These are phyloP conservation scores for Lagocephalus sceleratus DNA, from an alignment of 2,797 vertebrate genomes.

Conservation along the genomic window DNA sequence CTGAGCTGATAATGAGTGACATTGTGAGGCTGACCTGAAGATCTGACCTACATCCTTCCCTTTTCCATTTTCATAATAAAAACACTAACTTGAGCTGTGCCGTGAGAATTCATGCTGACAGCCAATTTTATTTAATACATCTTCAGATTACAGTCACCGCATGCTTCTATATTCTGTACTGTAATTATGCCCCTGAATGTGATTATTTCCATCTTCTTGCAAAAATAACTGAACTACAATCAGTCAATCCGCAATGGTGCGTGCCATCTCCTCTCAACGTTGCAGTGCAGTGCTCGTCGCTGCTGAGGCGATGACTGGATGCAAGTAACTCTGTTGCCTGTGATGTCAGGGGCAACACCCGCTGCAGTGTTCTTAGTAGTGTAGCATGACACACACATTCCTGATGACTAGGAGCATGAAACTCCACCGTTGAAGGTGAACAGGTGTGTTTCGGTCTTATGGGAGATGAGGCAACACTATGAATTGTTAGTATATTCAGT, in stretches of 20 bases:
- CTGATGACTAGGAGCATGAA: no score
- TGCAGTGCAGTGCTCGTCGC: slow-evolving; percentile 29
- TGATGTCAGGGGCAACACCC: slow-evolving; percentile 67
- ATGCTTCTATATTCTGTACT: no score
- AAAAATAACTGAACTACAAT: slow-evolving; percentile 34
- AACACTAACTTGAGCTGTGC: neutral
- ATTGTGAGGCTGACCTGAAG: slow-evolving; percentile 18
- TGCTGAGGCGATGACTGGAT: neutral
- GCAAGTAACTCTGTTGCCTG: slow-evolving; percentile 53
- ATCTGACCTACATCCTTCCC: slow-evolving; percentile 47
- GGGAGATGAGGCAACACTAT: no score
- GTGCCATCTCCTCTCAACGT: slow-evolving; percentile 40
- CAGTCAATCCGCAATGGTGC: slow-evolving; percentile 57
- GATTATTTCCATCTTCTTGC: slow-evolving; percentile 45
- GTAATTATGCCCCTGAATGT: no score
- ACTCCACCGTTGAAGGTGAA: no score
- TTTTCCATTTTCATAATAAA: slow-evolving; percentile 10
- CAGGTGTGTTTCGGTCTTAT: no score
- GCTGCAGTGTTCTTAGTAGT: slow-evolving; percentile 22
- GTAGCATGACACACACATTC: no score
- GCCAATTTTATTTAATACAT: neutral
- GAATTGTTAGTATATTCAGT: no score
- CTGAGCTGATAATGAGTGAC: slow-evolving; percentile 31
- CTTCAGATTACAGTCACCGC: no score
- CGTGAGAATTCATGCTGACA: no score